Evolutionary conservation across 2,797 vertebrate species (phyloP), one percentile per base, ranked within the genome.

Genomic region (Betta splendens): DNA sequence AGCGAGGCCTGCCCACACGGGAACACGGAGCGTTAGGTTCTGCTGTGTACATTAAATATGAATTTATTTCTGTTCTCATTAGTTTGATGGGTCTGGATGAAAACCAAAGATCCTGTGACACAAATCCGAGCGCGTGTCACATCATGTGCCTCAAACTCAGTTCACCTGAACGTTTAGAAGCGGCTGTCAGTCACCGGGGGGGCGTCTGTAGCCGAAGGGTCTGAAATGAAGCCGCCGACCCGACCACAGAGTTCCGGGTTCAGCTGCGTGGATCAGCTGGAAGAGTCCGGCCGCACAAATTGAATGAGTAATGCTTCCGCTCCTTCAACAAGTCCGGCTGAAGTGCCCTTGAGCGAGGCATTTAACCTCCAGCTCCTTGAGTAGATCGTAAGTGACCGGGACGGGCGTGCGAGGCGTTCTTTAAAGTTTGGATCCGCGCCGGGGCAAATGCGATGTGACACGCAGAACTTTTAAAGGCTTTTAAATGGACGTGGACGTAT

Each of bases 241-340:
- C 75, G 76, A 77, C 67, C 44, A 17, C 47, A 75, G 78, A 71
- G 38, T 60, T 62, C 43, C 22, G 20, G 67, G 64, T 72, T 72
- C 60, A 66, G 37, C 49, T 48, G 23, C n/a, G 26, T 42, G 26
- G 38, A 64, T 26, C 52, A 56, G 55, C 62, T 43, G 40, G 23
- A 11, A 37, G 38, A 53, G 63, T 64, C 20, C 39, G 17, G 29
- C 23, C 33, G 53, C 13, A 39, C 38, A 61, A 63, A 49, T 12
- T 45, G 37, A 56, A 63, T 44, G 26, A 64, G 9, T 33, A 55
- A 46, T 20, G 32, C 12, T 55, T 31, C 23, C n/a, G n/a, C n/a
- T 31, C 13, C 23, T 20, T 54, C 25, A 57, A 40, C n/a, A 33
- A 64, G 37, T 36, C 21, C 38, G 33, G 33, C 49, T 33, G 6